Conservation (phyloP, 2,113 vertebrate species). For the Chionomys nivalis region DNA sequence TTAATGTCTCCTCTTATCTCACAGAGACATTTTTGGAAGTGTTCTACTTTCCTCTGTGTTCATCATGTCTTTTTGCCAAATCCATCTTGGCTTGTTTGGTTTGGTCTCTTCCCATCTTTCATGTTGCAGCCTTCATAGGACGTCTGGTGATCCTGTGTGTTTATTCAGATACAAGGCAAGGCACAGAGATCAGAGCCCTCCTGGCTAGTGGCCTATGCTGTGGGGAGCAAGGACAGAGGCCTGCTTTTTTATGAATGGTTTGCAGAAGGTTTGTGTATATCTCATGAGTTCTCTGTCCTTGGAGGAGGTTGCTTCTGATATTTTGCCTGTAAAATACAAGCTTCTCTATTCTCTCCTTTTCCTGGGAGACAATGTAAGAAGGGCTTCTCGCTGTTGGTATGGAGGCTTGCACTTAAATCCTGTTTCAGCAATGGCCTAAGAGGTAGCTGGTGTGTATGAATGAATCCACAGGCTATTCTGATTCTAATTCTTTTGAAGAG, state of each 20-base stretch:
- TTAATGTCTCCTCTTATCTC: not conserved
- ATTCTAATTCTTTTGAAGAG: not conserved
- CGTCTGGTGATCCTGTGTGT: not conserved
- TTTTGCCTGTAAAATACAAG: not conserved
- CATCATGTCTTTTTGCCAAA: not conserved
- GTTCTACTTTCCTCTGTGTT: not conserved
- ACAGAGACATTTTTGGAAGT: not conserved
- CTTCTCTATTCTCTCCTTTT: not conserved
- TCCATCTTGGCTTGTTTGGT: not conserved
- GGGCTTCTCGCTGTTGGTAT: not conserved
- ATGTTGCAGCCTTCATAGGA: not conserved
- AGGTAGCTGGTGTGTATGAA: not conserved
- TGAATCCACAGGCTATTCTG: not conserved
- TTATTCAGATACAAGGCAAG: not conserved
- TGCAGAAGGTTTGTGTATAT: not conserved
- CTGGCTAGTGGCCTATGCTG: not conserved
- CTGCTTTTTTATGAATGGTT: not conserved
- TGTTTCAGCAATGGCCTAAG: not conserved
- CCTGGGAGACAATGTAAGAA: not conserved
- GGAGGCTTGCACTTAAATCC: not conserved
- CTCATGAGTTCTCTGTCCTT: not conserved
- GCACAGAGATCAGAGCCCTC: not conserved
- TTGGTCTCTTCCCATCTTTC: not conserved
- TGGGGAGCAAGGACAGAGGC: not conserved
- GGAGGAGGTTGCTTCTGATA: not conserved